These are phyloP conservation scores for Caranx melampygus DNA, from an alignment of 2,113 vertebrate species.

Conservation along the genomic window DNA sequence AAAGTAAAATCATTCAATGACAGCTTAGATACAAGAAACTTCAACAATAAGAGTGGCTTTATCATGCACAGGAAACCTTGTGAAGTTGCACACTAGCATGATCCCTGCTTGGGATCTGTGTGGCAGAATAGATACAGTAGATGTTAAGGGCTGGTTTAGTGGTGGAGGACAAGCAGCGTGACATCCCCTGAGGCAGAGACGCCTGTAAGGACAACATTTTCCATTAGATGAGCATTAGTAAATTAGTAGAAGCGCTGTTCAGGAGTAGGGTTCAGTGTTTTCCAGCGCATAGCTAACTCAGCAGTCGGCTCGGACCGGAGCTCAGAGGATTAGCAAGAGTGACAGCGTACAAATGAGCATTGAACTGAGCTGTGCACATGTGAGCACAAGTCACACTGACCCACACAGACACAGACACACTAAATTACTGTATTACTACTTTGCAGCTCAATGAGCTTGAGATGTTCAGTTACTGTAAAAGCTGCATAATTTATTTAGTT, in stretches of 20 bases:
- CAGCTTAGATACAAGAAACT: too few relatives aligned
- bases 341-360: constrained; percentile 74
- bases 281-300: constrained; percentile 71
- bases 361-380: constrained; percentile 63
- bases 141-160: background rate
- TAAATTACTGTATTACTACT: constrained; percentile 11
- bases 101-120: background rate
- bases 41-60: too few relatives aligned
- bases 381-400: constrained; percentile 45
- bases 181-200: constrained; percentile 27
- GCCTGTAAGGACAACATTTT: constrained; percentile 46
- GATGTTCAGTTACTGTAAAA: background rate
- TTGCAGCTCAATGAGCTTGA: background rate
- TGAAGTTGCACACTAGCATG: background rate
- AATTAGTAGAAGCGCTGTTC: constrained; percentile 61
- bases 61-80: too few relatives aligned
- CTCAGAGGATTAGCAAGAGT: constrained; percentile 76
- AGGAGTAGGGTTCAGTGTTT: constrained; percentile 55
- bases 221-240: constrained; percentile 62
- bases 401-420: background rate
- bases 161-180: constrained; percentile 16
- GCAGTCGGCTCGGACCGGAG: constrained; percentile 56
- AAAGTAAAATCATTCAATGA: too few relatives aligned
- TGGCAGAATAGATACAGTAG: background rate
- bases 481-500: background rate